Evolutionary conservation across 1,140 invertebrate species (phyloP), one percentile per base, ranked within the genome.

Genomic region (Diachasmimorpha longicaudata): DNA sequence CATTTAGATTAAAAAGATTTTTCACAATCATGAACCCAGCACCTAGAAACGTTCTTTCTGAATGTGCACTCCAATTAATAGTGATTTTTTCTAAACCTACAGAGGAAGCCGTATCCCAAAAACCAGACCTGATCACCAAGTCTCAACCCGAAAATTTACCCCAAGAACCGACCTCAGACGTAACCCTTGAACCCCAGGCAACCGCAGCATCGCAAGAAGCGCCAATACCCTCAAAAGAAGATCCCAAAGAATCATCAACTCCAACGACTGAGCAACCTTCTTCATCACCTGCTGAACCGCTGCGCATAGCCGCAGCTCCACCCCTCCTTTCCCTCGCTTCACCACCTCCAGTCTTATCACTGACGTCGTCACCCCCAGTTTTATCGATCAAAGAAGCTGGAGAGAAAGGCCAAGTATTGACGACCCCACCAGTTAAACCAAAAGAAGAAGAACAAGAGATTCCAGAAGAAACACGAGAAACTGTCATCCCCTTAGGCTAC

Each of bases 311-410:
- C 23, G 44, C 23, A 36, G 9, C 39, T 0, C 37, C 39, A 16
- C 58, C 72, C 25, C 44, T 69, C 16, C 14, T 75, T 19, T 2
- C 66, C 46, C 25, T 75, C n/a, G 19, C 42, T 48, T 55, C 73
- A 3, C 5, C 66, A 11, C 66, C 67, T 14, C 25, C 67, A 39
- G 55, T 36, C 36, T 36, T 42, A 70, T 70, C 68, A 23, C 39
- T 39, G 19, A 75, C 52, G 9, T 37, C 31, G 16, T 68, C 25
- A 25, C 67, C 68, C 16, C 36, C 52, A 48, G 37, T 36, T 58
- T 36, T 42, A 75, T 75, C 68, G 55, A 75, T 39, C 23, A 75
- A 68, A 75, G 44, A 69, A 31, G 13, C 9, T 46, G 44, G 25
- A 21, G 31, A 72, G 25, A 55, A 72, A 31, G 23, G 11, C 19